phyloP scores from a whole-genome alignment of 2,888 invertebrate species.

The Octonoba sinensis region DNA sequence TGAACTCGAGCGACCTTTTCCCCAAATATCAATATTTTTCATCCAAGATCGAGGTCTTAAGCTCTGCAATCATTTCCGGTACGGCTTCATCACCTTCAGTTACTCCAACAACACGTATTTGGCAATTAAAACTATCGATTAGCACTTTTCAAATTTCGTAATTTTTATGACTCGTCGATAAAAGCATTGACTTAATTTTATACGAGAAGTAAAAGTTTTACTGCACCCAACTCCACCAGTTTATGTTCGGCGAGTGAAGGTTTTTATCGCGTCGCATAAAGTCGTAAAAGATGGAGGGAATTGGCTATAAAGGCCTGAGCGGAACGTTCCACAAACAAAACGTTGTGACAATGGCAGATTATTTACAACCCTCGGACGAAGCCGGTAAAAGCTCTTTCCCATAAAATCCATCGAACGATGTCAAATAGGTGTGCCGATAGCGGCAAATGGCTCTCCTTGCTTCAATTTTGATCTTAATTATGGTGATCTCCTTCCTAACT shows the following conservation, averaged over 20 bases:
- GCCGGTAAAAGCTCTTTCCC: constrained; percentile 50
- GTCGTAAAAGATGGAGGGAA: constrained; percentile 60
- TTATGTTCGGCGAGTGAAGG: constrained; percentile 49
- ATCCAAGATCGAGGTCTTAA: no score
- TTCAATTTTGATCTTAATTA: constrained; percentile 56
- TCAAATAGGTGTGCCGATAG: constrained; percentile 55
- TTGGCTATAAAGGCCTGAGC: constrained; percentile 58
- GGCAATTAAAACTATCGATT: constrained; percentile 59
- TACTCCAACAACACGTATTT: not conserved
- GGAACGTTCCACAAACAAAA: constrained; percentile 59
- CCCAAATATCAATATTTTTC: no score
- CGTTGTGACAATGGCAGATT: constrained; percentile 60
- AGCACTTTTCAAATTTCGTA: constrained; percentile 57
- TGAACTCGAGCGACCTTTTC: no score
- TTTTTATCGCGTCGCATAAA: constrained; percentile 58
- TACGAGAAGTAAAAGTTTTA: constrained; percentile 60
- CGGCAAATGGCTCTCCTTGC: constrained; percentile 47
- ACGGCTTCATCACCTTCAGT: not conserved
- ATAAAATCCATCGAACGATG: constrained; percentile 61
- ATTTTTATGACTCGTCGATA: constrained; percentile 58
- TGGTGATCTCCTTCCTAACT: constrained; percentile 17
- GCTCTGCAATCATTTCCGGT: no score
- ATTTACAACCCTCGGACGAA: constrained; percentile 60
- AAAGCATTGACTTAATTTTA: constrained; percentile 58
- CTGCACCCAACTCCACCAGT: constrained; percentile 40